Conservation (phyloP, 2,113 vertebrate species). For the Lanius collurio region DNA sequence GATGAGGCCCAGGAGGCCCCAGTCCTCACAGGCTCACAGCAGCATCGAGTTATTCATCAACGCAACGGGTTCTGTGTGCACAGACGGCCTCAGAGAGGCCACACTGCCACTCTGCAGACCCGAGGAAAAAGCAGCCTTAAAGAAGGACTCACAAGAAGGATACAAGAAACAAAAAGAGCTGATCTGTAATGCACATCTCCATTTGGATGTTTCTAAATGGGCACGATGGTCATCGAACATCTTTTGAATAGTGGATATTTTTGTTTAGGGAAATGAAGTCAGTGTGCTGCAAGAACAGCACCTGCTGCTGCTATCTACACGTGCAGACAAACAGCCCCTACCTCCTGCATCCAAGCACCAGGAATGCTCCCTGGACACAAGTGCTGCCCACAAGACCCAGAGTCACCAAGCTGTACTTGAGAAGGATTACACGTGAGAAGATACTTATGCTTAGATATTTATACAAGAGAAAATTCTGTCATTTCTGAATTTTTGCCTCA, state of each 20-base stretch:
- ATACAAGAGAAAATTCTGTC: neutral
- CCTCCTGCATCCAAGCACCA: accelerated
- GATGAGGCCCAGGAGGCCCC: neutral
- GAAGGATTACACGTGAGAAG: neutral
- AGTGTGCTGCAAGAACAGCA: neutral
- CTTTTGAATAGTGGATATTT: accelerated
- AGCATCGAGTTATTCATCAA: neutral
- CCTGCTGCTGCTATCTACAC: neutral
- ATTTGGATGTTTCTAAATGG: neutral
- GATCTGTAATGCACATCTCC: neutral
- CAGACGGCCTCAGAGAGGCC: neutral
- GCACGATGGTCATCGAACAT: neutral
- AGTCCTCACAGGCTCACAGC: neutral
- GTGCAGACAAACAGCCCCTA: neutral
- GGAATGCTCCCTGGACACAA: neutral
- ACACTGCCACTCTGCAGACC: accelerated
- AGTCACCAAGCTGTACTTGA: neutral
- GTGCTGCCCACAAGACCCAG: neutral
- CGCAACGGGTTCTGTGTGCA: neutral
- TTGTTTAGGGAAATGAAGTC: neutral
- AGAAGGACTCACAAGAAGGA: neutral
- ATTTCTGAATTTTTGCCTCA: neutral
- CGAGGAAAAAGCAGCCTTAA: accelerated
- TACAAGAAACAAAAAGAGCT: neutral
- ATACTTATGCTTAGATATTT: neutral